Evolutionary conservation across 2,113 vertebrate genomes (phyloP), one percentile per base, ranked within the genome.

Genomic region (Cinclus cinclus): DNA sequence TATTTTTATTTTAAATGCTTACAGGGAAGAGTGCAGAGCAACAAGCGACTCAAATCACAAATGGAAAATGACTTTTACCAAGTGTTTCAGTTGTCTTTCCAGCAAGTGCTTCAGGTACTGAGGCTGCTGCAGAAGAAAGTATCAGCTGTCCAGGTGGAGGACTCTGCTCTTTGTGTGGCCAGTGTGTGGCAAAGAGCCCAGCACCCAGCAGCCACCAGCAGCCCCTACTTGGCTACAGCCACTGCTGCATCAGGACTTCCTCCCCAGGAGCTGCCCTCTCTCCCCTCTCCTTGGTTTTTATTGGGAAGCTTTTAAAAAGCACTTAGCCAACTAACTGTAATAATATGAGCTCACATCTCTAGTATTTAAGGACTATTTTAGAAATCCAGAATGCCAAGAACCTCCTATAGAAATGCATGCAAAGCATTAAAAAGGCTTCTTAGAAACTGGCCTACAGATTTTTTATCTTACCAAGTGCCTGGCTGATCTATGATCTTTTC

Each of bases 11-110:
- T 91, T 42, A 31, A 82, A 39, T 20, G 84, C 37, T 35, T 41
- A 53, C 15, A 86, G 18, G 18, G 33, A 87, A 76, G 81, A 92
- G 23, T 71, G 14, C 55, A 62, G 49, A 73, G 52, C 68, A 92
- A 50, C 39, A 50, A 81, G 33, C 19, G 20, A 52, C 67, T 63
- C 1, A 1, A 85, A 92, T 89, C 47, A 67, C 39, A 80, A 89
- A 81, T 30, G 37, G 21, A 82, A 96, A 92, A 90, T 56, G 0
- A 71, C 42, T 53, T 78, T 15, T 13, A n/a, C 6, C 9, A 17
- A 10, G 53, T 49, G 15, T 76, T 90, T 55, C 46, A 88, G 55
- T 93, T 87, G 81, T 69, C 70, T 67, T 76, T 83, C n/a, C 35
- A 50, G 41, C 56, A 53, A 65, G 35, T 27, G 33, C 60, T 86